phyloP scores from a whole-genome alignment of 2,113 vertebrate species.

The Antechinus stuartii region DNA sequence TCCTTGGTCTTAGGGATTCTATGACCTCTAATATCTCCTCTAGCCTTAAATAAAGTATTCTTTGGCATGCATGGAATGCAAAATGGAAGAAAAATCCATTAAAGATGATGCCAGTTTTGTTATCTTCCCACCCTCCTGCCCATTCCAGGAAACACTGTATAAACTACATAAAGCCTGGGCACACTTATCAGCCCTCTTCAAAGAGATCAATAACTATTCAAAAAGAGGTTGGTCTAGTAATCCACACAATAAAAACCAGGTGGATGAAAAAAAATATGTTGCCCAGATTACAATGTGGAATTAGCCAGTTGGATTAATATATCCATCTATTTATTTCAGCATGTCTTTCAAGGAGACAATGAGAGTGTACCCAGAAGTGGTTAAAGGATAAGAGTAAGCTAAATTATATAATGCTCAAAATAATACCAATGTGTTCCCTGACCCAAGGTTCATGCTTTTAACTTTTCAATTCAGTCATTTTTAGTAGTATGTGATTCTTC shows the following conservation, averaged over 20 bases:
- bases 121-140: not conserved
- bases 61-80: not conserved
- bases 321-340: too few species aligned
- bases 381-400: not conserved
- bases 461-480: not conserved
- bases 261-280: not conserved
- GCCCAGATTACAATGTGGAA: not conserved
- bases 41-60: not conserved
- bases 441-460: not conserved
- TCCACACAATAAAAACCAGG: not conserved
- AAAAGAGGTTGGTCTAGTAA: not conserved
- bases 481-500: too few species aligned
- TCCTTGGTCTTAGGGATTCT: not conserved
- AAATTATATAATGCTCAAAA: not conserved
- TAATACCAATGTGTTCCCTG: not conserved
- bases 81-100: not conserved
- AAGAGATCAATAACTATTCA: not conserved
- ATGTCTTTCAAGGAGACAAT: not conserved
- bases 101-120: not conserved
- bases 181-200: not conserved
- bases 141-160: not conserved
- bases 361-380: not conserved
- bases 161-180: not conserved
- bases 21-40: not conserved
- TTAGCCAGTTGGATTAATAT: not conserved